These are phyloP conservation scores for Yasuhikotakia modesta DNA, from an alignment of 2,797 vertebrate species.

Conservation along the genomic window DNA sequence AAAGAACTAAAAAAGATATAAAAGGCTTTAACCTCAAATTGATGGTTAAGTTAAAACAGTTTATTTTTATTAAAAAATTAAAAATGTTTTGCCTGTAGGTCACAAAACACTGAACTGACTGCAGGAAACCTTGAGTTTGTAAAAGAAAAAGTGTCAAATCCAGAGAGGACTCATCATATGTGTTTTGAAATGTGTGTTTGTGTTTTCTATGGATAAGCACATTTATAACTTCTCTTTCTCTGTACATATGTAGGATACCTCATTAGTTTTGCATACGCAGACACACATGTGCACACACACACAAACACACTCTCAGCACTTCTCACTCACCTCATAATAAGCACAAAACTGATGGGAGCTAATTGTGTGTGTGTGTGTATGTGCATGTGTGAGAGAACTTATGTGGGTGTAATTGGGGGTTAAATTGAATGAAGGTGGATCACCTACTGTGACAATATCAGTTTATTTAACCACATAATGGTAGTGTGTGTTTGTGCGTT, in stretches of 20 bases:
- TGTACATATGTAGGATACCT: slow-evolving; percentile 9
- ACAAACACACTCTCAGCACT: slow-evolving; percentile 31
- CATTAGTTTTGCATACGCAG: slow-evolving; percentile 23
- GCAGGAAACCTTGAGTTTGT: too few species aligned
- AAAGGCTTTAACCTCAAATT: not conserved
- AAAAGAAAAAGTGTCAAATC: not conserved
- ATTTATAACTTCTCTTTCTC: slow-evolving; percentile 3
- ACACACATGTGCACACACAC: too few species aligned
- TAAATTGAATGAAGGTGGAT: slow-evolving; percentile 55
- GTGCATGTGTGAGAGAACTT: slow-evolving; percentile 21
- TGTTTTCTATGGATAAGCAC: slow-evolving; percentile 1
- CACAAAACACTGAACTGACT: too few species aligned
- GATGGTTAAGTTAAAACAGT: not conserved
- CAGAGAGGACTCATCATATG: not conserved
- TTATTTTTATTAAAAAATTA: too few species aligned
- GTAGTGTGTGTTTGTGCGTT: slow-evolving; percentile 13
- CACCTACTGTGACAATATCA: slow-evolving; percentile 47
- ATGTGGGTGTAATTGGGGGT: slow-evolving; percentile 37
- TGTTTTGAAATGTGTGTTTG: not conserved
- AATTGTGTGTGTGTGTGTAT: slow-evolving; percentile 43
- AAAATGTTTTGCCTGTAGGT: not conserved
- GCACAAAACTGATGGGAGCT: slow-evolving; percentile 27
- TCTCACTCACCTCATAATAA: slow-evolving; percentile 50
- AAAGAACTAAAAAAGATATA: not conserved
- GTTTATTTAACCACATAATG: slow-evolving; percentile 34